phyloP scores from a whole-genome alignment of 2,797 vertebrate genomes.

The Periparus ater region DNA sequence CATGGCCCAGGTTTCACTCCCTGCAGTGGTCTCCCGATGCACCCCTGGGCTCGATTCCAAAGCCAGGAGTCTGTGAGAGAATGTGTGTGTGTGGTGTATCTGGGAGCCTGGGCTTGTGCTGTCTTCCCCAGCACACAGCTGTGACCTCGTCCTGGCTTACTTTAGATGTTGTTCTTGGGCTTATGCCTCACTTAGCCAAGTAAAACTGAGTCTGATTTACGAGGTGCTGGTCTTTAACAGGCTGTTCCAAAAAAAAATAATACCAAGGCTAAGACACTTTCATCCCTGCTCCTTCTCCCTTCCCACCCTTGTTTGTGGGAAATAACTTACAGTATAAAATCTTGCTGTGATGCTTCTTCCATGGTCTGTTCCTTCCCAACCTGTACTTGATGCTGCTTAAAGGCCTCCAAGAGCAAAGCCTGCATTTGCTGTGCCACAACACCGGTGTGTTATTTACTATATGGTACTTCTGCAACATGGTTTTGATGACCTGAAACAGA shows the following conservation, averaged over 20 bases:
- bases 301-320: not conserved
- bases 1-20: not conserved
- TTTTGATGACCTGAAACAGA: not conserved
- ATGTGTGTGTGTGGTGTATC: not conserved
- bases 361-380: not conserved
- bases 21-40: fast-evolving
- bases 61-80: not conserved
- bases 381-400: not conserved
- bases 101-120: not conserved
- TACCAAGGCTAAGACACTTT: not conserved
- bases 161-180: not conserved
- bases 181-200: fast-evolving
- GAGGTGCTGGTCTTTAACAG: not conserved
- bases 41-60: not conserved
- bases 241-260: not conserved
- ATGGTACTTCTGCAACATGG: not conserved
- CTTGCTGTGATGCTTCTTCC: not conserved
- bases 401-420: not conserved
- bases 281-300: not conserved
- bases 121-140: not conserved
- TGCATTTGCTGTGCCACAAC: not conserved
- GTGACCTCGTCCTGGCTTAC: not conserved
- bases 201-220: not conserved
- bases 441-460: not conserved
- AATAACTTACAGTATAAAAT: not conserved